Base-by-base conservation (phyloP, 2,113 vertebrate species). In the Typhlomys cinereus region DNA sequence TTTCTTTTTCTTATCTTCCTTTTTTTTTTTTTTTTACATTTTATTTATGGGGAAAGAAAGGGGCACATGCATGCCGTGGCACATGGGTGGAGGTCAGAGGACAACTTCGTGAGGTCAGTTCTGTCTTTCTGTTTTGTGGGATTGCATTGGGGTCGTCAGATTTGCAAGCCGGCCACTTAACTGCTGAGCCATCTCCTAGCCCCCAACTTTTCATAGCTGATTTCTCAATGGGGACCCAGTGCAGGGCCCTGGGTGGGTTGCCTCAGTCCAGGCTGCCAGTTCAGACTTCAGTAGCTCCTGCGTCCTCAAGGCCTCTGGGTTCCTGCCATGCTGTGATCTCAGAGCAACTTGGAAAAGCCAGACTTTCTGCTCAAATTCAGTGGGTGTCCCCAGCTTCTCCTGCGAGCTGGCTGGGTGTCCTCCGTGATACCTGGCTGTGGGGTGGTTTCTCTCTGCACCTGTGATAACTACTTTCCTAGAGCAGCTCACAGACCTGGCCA, bases 381-480 rank as follows among this genome's bases (percentile, higher is more conserved):
- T n/a, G 39, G 59, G 17, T 48, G 85, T 91, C 52, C 70, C 84
- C 69, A 39, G 74, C 88, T 41, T 2, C 29, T 57, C 10, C 29
- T 25, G 59, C 36, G 70, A 17, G 1, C 66, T 75, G 82, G 88
- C 92, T 46, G 7, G 0, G 5, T 86, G 67, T 91, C 70, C 82
- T 64, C 74, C 81, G 2, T 74, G 71, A 9, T 9, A 34, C 85
- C 84, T 59, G 27, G 41, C 4, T 14, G n/a, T 74, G 61, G n/a
- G 71, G 62, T 36, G 25, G 48, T 84, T 93, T 76, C 93, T 50
- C 23, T 91, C 93, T 54, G 7, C 67, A 5, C 89, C 74, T 79
- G 64, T 79, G 85, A 80, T 79, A 66, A 93, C 82, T 92, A 79
- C 67, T 86, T 86, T 93, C 54, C 79, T 69, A 62, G 75, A 88